phyloP scores from a whole-genome alignment of 2,113 vertebrate genomes.

The Protobothrops mucrosquamatus region DNA sequence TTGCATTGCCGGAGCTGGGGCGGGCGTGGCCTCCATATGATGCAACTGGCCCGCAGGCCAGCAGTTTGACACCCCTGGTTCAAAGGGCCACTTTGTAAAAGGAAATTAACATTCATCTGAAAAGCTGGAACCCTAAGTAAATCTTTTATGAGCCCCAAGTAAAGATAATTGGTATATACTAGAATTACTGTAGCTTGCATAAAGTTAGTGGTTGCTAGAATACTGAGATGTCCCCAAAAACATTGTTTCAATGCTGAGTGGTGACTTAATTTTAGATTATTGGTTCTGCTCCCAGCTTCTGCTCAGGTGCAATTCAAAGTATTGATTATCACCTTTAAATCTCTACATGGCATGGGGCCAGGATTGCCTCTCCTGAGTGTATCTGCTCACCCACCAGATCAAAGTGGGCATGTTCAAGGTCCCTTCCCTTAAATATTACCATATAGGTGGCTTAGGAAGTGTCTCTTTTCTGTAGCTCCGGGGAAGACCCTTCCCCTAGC shows the following conservation, averaged over 20 bases:
- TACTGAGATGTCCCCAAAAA: constrained; percentile 7
- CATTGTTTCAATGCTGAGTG: not conserved
- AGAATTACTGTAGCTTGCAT: not conserved
- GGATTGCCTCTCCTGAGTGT: not conserved
- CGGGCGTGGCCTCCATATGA: too few species aligned
- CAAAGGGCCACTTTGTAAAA: constrained; percentile 6
- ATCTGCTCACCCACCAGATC: not conserved
- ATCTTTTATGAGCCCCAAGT: constrained; percentile 9
- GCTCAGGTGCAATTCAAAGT: not conserved
- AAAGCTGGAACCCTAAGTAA: constrained; percentile 2
- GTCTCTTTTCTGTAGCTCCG: not conserved
- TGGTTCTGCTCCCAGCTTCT: not conserved
- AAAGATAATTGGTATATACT: not conserved
- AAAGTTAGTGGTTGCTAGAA: not conserved
- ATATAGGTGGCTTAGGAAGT: not conserved
- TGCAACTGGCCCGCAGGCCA: too few species aligned
- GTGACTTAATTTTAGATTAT: constrained; percentile 6
- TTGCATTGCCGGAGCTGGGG: too few species aligned
- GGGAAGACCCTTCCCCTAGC: not conserved
- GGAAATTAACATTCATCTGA: constrained; percentile 4
- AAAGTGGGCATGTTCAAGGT: not conserved
- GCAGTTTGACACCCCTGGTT: too few species aligned
- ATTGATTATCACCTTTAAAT: not conserved
- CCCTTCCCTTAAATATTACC: not conserved
- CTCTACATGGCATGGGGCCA: not conserved